These are phyloP conservation scores for Lagopus leucura DNA, from an alignment of 2,113 vertebrate genomes.

Conservation along the genomic window DNA sequence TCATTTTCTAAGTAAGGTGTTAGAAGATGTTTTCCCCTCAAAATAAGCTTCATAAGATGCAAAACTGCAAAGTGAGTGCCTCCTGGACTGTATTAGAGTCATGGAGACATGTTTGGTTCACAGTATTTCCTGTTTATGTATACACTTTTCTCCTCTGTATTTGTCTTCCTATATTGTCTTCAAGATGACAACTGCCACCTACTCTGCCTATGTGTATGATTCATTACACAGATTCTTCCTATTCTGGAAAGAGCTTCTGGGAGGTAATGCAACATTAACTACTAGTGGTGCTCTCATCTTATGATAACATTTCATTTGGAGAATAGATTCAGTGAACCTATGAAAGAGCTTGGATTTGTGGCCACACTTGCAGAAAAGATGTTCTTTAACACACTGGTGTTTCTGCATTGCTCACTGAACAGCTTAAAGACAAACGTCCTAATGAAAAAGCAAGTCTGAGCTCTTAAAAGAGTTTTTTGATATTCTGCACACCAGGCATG, in stretches of 20 bases:
- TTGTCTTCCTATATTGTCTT: not conserved
- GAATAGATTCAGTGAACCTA: not conserved
- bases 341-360: not conserved
- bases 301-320: not conserved
- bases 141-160: not conserved
- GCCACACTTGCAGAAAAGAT: not conserved
- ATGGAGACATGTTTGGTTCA: not conserved
- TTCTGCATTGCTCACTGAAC: not conserved
- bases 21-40: not conserved
- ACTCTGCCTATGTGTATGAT: not conserved
- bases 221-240: not conserved
- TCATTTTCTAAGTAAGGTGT: not conserved
- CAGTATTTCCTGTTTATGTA: not conserved
- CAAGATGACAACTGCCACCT: not conserved
- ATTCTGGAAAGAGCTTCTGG: not conserved
- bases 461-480: constrained; percentile 59
- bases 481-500: constrained; percentile 66
- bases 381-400: not conserved
- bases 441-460: constrained; percentile 44
- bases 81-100: not conserved
- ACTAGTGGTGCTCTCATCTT: not conserved
- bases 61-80: not conserved
- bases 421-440: constrained; percentile 40
- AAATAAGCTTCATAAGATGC: not conserved
- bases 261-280: not conserved